A percentile compares a stretch with the other conserved stretches of the same genome.
Conservation (phyloP, 2,888 invertebrate genomes). For the Drosophila mettleri region DNA sequence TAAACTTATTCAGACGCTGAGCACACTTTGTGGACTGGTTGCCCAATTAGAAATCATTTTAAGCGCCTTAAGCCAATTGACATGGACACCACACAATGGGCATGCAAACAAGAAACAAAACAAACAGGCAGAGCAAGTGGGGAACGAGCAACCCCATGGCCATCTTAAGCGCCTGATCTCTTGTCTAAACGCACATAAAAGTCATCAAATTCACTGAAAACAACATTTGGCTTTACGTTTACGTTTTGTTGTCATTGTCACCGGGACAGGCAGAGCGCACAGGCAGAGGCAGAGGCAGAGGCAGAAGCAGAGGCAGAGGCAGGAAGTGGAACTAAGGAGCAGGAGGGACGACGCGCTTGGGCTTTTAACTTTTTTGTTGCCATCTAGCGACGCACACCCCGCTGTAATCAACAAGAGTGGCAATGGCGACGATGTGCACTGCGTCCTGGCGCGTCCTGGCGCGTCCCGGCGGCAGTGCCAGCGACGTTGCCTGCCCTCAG, state of each 20-base stretch:
- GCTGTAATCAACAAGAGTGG: conserved; percentile 79
- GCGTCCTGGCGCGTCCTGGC: conserved; percentile 62
- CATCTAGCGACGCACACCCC: conserved; percentile 43
- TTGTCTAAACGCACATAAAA: conserved; percentile 82
- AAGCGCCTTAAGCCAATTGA: conserved; percentile 74
- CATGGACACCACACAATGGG: conserved; percentile 55
- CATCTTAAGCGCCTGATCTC: conserved; percentile 84
- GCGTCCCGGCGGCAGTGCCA: conserved; percentile 42
- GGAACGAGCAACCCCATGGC: conserved; percentile 71
- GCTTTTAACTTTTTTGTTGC: conserved; percentile 76
- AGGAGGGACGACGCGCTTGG: conserved; percentile 42
- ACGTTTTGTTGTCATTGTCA: conserved; percentile 78
- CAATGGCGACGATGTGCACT: conserved; percentile 65
- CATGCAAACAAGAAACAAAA: conserved; percentile 38
- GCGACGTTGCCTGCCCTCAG: conserved; percentile 72
- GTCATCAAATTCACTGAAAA: conserved; percentile 84
- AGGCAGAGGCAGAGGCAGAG: background rate
- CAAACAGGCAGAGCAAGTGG: conserved; percentile 25
- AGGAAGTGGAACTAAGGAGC: background rate
- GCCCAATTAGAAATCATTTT: conserved; percentile 83
- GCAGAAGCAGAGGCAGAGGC: background rate
- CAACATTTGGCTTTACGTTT: conserved; percentile 80
- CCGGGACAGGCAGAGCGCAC: conserved; percentile 35
- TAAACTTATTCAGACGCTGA: conserved; percentile 7
- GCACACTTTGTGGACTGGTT: conserved; percentile 34